These are phyloP conservation scores for Gambusia holbrooki DNA, from an alignment of 2,113 vertebrate species.

Conservation along the genomic window DNA sequence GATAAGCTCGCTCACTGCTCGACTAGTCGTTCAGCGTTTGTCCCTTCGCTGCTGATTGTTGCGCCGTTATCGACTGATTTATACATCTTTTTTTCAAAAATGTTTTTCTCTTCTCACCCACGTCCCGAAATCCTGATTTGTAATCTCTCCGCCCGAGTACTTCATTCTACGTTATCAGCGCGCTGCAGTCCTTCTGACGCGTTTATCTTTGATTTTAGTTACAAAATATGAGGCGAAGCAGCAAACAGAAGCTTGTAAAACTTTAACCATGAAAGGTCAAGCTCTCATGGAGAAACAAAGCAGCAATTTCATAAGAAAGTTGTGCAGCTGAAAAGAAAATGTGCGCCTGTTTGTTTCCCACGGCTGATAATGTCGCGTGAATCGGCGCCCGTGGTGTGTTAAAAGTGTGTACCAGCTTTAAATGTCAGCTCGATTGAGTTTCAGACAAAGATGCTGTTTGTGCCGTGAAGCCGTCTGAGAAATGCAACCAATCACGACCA, in stretches of 20 bases:
- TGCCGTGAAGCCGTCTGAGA: too few species aligned
- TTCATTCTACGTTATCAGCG: conserved; percentile 11
- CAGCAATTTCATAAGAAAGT: neutral
- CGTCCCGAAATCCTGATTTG: neutral
- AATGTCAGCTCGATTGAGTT: neutral
- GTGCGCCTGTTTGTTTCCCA: neutral
- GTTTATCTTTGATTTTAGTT: conserved; percentile 34
- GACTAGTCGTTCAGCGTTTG: conserved; percentile 33
- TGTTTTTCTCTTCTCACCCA: neutral
- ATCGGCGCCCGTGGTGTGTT: neutral
- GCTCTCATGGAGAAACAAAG: neutral
- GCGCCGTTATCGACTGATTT: conserved; percentile 18
- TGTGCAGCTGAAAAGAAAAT: neutral
- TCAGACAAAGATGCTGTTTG: neutral
- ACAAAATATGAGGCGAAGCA: neutral
- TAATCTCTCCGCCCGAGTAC: neutral
- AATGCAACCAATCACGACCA: too few species aligned
- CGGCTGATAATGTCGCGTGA: neutral
- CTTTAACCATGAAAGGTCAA: neutral
- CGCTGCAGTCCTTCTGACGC: neutral
- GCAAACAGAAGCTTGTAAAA: neutral
- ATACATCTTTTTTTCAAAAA: too few species aligned
- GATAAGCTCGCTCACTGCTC: conserved; percentile 33
- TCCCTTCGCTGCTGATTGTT: conserved; percentile 15
- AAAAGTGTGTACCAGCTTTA: neutral